Conservation (phyloP, 2,888 invertebrate species). For the Papilio demoleus region DNA sequence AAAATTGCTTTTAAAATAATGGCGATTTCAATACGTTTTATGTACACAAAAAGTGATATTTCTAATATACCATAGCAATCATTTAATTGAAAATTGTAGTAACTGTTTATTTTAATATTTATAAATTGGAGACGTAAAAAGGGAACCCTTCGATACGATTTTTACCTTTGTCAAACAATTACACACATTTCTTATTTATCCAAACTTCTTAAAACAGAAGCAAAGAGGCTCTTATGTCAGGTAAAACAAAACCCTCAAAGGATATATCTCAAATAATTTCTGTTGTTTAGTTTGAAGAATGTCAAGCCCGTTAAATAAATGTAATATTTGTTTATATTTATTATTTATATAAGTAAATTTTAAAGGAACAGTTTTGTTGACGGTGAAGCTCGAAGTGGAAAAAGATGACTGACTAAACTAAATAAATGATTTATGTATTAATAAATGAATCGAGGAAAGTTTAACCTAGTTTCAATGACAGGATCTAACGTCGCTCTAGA, state of each 20-base stretch:
- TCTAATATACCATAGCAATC: too few species aligned
- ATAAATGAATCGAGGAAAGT: too few species aligned
- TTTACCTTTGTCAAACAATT: slow-evolving; percentile 64
- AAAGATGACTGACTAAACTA: too few species aligned
- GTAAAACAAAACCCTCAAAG: slow-evolving; percentile 65
- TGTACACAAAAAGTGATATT: too few species aligned
- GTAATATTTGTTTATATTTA: not conserved
- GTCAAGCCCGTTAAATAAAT: not conserved
- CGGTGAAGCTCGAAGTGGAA: not conserved
- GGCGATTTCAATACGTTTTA: too few species aligned
- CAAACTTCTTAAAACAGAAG: slow-evolving; percentile 76
- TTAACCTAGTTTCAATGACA: too few species aligned
- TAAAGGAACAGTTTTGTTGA: too few species aligned
- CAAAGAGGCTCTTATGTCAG: slow-evolving; percentile 73
- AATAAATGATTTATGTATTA: too few species aligned
- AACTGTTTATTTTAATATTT: not conserved
- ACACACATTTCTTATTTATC: slow-evolving; percentile 64
- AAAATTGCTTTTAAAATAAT: too few species aligned
- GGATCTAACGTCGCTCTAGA: too few species aligned
- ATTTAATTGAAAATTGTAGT: too few species aligned
- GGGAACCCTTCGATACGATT: slow-evolving; percentile 51
- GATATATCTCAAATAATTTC: slow-evolving; percentile 39
- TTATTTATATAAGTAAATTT: not conserved
- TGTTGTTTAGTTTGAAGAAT: slow-evolving; percentile 21
- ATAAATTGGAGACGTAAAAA: slow-evolving; percentile 29